A percentile compares a stretch with the other conserved stretches of the same genome.
Evolutionary conservation across 2,888 invertebrate species (phyloP).

Genomic region (Leptinotarsa haldemani): DNA sequence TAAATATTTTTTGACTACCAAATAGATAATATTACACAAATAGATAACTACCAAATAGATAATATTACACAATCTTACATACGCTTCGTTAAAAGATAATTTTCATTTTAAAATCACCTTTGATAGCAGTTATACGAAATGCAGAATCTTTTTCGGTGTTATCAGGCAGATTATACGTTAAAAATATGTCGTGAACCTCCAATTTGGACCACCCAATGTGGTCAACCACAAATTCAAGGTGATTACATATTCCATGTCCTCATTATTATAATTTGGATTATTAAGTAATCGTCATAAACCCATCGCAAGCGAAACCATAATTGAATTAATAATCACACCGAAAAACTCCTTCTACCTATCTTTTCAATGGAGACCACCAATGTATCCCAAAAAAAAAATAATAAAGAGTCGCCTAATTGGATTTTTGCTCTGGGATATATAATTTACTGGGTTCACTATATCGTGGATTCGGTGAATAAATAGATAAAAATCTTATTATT

Average conservation of each 20-base stretch:
- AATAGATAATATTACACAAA: too few relatives aligned
- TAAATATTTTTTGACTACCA: too few relatives aligned
- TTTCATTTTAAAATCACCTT: too few relatives aligned
- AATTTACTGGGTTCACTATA: conserved; percentile 2
- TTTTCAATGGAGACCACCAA: conserved; percentile 5
- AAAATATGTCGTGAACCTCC: neutral
- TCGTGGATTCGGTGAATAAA: conserved; percentile 12
- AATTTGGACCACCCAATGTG: neutral
- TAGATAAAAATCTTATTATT: conserved; percentile 21
- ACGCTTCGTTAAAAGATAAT: too few relatives aligned
- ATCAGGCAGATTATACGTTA: too few relatives aligned
- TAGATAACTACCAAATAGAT: too few relatives aligned
- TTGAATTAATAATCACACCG: conserved; percentile 11
- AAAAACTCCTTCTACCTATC: neutral
- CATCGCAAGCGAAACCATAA: neutral
- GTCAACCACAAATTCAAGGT: neutral
- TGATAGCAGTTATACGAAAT: too few relatives aligned
- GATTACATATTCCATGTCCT: neutral
- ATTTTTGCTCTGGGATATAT: conserved; percentile 14
- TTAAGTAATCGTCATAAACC: conserved; percentile 7
- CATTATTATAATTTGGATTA: conserved; percentile 14
- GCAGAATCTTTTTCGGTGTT: too few relatives aligned
- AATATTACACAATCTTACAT: too few relatives aligned
- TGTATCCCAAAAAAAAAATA: conserved; percentile 1
- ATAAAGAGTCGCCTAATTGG: conserved; percentile 17